A percentile compares a stretch with the other conserved stretches of the same genome.
These are phyloP conservation scores for Takifugu rubripes DNA, from an alignment of 2,797 vertebrate genomes.

Conservation along the genomic window DNA sequence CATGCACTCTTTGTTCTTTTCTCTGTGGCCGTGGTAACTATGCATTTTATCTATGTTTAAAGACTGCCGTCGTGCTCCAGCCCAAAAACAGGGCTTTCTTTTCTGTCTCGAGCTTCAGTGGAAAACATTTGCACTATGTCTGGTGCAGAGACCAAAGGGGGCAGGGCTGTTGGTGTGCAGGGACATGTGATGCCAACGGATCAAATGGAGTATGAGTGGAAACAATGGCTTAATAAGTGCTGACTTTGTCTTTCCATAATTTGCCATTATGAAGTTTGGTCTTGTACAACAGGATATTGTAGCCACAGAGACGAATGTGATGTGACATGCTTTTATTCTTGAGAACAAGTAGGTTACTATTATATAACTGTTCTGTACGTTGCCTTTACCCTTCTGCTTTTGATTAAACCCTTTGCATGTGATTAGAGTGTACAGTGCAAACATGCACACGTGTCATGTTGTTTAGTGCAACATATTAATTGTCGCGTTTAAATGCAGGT, in stretches of 20 bases:
- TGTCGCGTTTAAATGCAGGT: slow-evolving; percentile 18
- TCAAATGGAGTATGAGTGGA: slow-evolving; percentile 60
- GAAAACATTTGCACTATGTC: slow-evolving; percentile 46
- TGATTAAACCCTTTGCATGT: slow-evolving; percentile 38
- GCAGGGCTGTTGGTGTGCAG: slow-evolving; percentile 22
- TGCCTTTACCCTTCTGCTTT: slow-evolving; percentile 15
- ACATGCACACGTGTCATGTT: slow-evolving; percentile 43
- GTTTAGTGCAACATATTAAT: slow-evolving; percentile 48
- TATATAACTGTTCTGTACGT: slow-evolving; percentile 4
- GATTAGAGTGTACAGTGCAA: slow-evolving; percentile 54
- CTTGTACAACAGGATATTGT: slow-evolving; percentile 13
- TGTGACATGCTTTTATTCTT: slow-evolving; percentile 10
- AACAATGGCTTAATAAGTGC: slow-evolving; percentile 54
- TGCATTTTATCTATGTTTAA: slow-evolving; percentile 18
- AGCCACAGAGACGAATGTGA: slow-evolving; percentile 11
- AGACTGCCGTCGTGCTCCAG: slow-evolving; percentile 14
- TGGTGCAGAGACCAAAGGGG: slow-evolving; percentile 27
- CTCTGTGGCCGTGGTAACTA: slow-evolving; percentile 17
- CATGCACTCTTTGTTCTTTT: slow-evolving; percentile 11
- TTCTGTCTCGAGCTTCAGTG: slow-evolving; percentile 9
- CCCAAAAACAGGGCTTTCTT: slow-evolving; percentile 12
- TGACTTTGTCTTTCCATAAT: slow-evolving; percentile 12
- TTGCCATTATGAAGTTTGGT: slow-evolving; percentile 5
- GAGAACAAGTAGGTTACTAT: slow-evolving; percentile 6
- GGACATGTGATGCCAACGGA: slow-evolving; percentile 30